These are phyloP conservation scores for Pandion haliaetus DNA, from an alignment of 2,113 vertebrate genomes.

Conservation along the genomic window DNA sequence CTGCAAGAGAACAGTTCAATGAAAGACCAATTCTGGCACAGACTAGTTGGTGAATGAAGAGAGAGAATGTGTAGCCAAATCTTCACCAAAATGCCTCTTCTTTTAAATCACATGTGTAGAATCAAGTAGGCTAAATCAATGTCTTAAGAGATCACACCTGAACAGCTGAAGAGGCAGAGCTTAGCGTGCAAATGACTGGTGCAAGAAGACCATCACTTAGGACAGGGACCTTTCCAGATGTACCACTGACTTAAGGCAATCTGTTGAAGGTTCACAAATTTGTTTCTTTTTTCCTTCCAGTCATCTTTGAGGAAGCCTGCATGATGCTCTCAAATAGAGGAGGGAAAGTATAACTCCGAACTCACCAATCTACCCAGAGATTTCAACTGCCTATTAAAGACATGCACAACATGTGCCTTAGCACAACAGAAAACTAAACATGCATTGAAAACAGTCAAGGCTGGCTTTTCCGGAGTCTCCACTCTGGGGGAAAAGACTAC, in stretches of 20 bases:
- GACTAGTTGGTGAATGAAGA: not conserved
- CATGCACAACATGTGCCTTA: accelerated
- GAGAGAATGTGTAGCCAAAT: not conserved
- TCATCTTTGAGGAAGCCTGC: not conserved
- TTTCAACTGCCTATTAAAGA: not conserved
- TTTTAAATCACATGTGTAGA: not conserved
- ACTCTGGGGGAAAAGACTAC: not conserved
- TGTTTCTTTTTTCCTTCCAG: not conserved
- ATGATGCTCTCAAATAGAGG: not conserved
- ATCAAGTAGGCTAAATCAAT: not conserved
- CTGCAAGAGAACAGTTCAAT: not conserved
- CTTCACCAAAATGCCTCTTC: not conserved
- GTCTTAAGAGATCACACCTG: not conserved
- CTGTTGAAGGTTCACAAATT: not conserved
- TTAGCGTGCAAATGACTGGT: not conserved
- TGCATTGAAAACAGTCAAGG: not conserved
- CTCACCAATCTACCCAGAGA: not conserved
- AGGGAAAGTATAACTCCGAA: not conserved
- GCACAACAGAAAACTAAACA: not conserved
- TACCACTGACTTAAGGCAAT: not conserved
- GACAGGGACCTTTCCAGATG: not conserved
- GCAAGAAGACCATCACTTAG: not conserved
- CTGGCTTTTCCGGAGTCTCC: not conserved
- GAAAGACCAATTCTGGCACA: not conserved
- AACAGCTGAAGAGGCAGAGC: not conserved